Base-by-base conservation (phyloP, 1,140 invertebrate species). In the Cherax destructor region DNA sequence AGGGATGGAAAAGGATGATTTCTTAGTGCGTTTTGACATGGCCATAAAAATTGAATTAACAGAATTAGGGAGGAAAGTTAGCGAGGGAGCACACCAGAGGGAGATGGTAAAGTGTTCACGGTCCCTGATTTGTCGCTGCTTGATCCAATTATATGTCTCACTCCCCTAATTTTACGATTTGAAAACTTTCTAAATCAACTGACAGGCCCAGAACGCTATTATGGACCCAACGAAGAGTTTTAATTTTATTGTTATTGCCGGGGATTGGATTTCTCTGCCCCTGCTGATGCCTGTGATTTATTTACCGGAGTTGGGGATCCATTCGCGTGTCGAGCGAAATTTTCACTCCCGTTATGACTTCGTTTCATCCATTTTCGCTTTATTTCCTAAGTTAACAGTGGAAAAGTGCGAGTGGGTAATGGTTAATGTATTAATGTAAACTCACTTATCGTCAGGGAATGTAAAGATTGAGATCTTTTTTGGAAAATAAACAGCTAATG, bases 161-260 rank as follows among this genome's bases (percentile, higher is more conserved):
- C 89, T 86, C 89, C 89, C 74, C 83, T 50, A 79, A 80, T 91
- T 91, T 91, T 91, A 91, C 89, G 89, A 91, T 84, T 85, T 86
- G 89, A 91, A 91, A 91, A 91, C 89, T 91, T 91, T 76, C 56
- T 91, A 91, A 91, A 91, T 91, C 89, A 91, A 91, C 76, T 83
- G 76, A 86, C 83, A 83, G 83, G 80, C 79, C 59, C 79, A 30
- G 65, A 30, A 65, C 61, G 56, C 78, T 59, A 83, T 88, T 88
- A 88, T 88, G 50, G 59, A 81, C 87, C 87, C 79, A 83, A 79
- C 49, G 59, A 49, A 81, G 87, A 88, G 87, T 88, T 88, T 83
- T 88, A 88, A 88, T 88, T 88, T 88, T 88, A 88, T 88, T 88
- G 87, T 88, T 88, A 88, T 88, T 88, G 87, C 87, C 83, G 59